phyloP scores from a whole-genome alignment of 2,113 vertebrate genomes.

The Hydrolagus affinis region DNA sequence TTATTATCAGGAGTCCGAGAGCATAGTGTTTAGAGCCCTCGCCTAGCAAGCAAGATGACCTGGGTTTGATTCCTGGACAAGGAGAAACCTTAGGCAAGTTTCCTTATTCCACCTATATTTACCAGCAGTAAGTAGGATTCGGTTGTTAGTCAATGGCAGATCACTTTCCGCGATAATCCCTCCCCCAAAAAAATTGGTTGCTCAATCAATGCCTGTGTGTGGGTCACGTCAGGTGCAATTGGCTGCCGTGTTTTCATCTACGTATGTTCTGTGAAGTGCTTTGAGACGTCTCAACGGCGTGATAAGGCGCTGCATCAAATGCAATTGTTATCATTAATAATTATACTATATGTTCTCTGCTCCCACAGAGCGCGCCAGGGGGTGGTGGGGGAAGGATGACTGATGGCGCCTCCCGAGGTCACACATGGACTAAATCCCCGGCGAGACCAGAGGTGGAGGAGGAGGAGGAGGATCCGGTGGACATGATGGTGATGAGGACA shows the following conservation, averaged over 20 bases:
- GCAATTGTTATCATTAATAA: background rate
- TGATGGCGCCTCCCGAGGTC: conserved; percentile 47
- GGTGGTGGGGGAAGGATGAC: conserved; percentile 51
- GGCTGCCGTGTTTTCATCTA: too few species aligned
- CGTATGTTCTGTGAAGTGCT: background rate
- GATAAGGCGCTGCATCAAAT: background rate
- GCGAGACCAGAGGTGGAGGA: conserved; percentile 40
- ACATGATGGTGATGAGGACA: conserved; percentile 66
- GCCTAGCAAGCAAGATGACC: too few species aligned
- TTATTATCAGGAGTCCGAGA: background rate
- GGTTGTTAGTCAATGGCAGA: background rate
- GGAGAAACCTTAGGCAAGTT: background rate
- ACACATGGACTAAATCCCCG: conserved; percentile 52
- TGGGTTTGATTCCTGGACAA: background rate
- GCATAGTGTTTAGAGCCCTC: too few species aligned
- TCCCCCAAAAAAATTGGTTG: too few species aligned
- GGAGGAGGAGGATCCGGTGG: conserved; percentile 72
- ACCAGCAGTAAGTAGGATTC: background rate
- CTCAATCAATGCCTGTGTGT: too few species aligned
- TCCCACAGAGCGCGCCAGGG: background rate
- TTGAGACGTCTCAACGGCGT: background rate
- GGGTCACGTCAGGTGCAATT: too few species aligned
- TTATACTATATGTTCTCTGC: too few species aligned
- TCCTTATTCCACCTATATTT: background rate
- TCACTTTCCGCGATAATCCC: too few species aligned